Evolutionary conservation across 2,797 vertebrate genomes (phyloP), one percentile per base, ranked within the genome.

Genomic region (Trachops cirrhosus): DNA sequence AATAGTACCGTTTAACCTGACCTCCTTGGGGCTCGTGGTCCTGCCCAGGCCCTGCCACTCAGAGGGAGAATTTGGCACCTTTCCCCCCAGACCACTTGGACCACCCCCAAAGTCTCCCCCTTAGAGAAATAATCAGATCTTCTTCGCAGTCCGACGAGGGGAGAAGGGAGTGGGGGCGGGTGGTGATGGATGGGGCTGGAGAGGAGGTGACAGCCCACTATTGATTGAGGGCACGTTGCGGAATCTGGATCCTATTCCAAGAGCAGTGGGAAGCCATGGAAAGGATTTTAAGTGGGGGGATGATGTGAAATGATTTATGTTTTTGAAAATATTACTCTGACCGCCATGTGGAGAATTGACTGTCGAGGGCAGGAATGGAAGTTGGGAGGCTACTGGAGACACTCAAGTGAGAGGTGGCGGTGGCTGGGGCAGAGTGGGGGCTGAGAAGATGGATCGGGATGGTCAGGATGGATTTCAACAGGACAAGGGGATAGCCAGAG

Each of bases 21-120:
- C 80, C 50, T 77, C 50, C 59, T 62, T 0, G 37, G 41, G 39
- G 41, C 52, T n/a, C 11, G 1, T 39, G 90, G 90, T 44, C 73
- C 86, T 77, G 86, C 91, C 89, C 50, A 12, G 93, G 80, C 32
- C 86, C 95, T 89, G 89, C 89, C 93, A 68, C 91, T 94, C 96
- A 95, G 86, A 95, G 24, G 74, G 86, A 54, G 46, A 52, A 74
- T 57, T 41, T 89, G 94, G 89, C 95, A 94, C 68, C 79, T 85
- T 54, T 6, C 7, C 75, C 46, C 78, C 8, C 50, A 9, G 84
- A 46, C 78, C 67, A 11, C 73, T 54, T 10, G 83, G 96, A 96
- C 97, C 97, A 96, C 97, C 97, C 85, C 84, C 89, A 83, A 80
- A 32, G 92, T 41, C 93, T 84, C 89, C 92, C 88, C 71, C 80